Conservation (phyloP, 2,113 vertebrate genomes). For the Prionailurus viverrinus region DNA sequence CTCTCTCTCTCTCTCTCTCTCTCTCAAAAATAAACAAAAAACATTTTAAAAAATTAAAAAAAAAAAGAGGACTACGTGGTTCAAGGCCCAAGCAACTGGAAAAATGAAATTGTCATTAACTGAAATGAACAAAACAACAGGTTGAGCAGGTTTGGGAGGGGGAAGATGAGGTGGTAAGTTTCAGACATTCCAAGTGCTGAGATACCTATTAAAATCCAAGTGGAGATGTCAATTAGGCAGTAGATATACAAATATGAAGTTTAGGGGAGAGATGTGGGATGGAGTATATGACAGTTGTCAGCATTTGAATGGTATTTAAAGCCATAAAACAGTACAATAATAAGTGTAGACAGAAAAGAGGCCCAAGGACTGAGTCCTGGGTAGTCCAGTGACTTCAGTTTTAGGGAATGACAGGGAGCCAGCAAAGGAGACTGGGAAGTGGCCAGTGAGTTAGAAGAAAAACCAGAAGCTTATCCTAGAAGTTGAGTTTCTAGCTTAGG, state of each 20-base stretch:
- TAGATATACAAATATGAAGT: neutral
- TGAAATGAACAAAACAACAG: neutral
- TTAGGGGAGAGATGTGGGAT: neutral
- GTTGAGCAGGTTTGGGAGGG: neutral
- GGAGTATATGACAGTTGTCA: neutral
- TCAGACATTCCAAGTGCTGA: neutral
- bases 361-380: neutral
- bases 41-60: no score
- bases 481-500: neutral
- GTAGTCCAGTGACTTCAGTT: neutral
- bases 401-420: neutral
- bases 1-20: no score
- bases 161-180: neutral
- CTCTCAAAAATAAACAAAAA: no score
- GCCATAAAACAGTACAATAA: neutral
- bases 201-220: neutral
- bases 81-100: neutral
- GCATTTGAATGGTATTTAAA: neutral
- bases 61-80: neutral
- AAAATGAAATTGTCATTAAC: neutral
- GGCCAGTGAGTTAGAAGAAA: neutral
- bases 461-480: neutral
- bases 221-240: neutral
- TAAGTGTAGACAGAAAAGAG: neutral
- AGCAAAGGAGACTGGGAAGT: neutral